Conservation (phyloP, 2,113 vertebrate genomes). For the Quiscalus mexicanus region DNA sequence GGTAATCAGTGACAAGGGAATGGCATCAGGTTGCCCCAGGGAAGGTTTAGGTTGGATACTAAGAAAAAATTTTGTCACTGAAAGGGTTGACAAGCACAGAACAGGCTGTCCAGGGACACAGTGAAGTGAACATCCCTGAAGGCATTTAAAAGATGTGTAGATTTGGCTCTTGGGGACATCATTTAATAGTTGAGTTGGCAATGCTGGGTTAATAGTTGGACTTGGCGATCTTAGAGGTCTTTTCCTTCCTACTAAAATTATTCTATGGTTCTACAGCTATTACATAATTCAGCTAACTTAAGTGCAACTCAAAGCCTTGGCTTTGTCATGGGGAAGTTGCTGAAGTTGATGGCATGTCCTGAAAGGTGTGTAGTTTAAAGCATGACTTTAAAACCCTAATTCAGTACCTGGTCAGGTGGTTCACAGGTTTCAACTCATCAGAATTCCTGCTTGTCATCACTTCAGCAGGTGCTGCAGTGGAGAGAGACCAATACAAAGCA, state of each 20-base stretch:
- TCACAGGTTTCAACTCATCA: background rate
- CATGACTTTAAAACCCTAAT: background rate
- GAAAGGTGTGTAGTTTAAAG: background rate
- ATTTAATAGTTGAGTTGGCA: background rate
- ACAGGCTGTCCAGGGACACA: background rate
- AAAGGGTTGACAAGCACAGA: background rate
- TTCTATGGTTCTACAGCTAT: background rate
- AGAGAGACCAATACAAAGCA: background rate
- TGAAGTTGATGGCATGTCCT: background rate
- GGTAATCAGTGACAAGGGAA: background rate
- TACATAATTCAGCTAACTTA: rapidly evolving
- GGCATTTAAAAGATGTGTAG: background rate
- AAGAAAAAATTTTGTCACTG: background rate
- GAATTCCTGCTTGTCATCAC: rapidly evolving
- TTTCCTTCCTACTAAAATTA: background rate
- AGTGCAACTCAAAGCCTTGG: background rate
- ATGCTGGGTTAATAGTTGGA: background rate
- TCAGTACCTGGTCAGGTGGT: background rate
- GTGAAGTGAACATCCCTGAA: background rate
- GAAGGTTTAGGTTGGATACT: background rate
- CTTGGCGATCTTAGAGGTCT: background rate
- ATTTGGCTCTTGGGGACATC: background rate
- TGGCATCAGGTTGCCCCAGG: background rate
- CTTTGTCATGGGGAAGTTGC: background rate
- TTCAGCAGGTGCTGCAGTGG: background rate